These are phyloP conservation scores for Pocota personata DNA, from an alignment of 2,888 invertebrate species.

Conservation along the genomic window DNA sequence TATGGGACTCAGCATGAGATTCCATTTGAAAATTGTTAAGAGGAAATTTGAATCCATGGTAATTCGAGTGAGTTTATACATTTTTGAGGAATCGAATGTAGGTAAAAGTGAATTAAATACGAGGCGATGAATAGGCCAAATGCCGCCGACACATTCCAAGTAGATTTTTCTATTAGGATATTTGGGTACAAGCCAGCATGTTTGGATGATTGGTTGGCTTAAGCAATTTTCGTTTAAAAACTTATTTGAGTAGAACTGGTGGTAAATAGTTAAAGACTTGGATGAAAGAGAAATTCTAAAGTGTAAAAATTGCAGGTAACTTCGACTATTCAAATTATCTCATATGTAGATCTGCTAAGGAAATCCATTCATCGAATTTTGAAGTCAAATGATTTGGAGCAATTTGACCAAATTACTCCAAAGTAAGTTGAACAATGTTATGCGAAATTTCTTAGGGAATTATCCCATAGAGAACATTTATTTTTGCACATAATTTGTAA, in stretches of 20 bases:
- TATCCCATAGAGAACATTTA: no score
- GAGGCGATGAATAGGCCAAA: not conserved
- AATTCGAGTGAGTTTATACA: not conserved
- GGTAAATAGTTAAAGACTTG: not conserved
- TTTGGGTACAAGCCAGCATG: not conserved
- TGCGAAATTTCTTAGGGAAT: no score
- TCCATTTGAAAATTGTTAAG: slow-evolving; percentile 14
- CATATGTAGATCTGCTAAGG: not conserved
- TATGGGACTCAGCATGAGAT: not conserved
- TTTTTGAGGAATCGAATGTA: not conserved
- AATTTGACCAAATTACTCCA: no score
- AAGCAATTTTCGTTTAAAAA: not conserved
- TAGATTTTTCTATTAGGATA: not conserved
- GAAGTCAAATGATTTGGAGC: not conserved
- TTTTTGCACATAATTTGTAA: no score
- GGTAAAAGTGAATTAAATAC: not conserved
- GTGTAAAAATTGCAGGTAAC: not conserved
- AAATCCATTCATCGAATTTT: not conserved
- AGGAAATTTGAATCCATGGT: not conserved
- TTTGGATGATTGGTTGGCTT: not conserved
- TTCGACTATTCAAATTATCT: not conserved
- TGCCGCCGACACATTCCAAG: not conserved
- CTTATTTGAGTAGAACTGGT: not conserved
- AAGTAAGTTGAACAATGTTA: no score
- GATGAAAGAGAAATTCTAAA: not conserved